Conservation (phyloP, 2,797 vertebrate species). For the Champsocephalus esox region DNA sequence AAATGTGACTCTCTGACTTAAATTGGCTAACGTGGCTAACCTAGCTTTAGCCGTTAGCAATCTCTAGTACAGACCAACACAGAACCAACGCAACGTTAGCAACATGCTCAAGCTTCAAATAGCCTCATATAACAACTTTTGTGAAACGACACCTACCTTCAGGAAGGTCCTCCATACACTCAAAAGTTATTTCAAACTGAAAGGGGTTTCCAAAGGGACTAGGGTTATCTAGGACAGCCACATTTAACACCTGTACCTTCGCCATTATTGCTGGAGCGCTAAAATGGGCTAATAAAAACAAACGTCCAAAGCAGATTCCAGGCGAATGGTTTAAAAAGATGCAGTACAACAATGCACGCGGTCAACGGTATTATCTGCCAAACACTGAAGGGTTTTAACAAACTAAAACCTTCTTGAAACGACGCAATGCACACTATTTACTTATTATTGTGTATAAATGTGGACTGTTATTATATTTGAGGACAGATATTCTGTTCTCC, state of each 20-base stretch:
- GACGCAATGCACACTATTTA: neutral
- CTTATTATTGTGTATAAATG: neutral
- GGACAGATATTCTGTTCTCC: slow-evolving; percentile 56
- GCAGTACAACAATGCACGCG: neutral
- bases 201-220: slow-evolving; percentile 92
- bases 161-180: slow-evolving; percentile 92
- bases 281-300: slow-evolving; percentile 52
- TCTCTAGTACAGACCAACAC: neutral
- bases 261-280: slow-evolving; percentile 84
- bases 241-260: slow-evolving; percentile 92
- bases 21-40: slow-evolving; percentile 21
- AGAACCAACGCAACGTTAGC: neutral
- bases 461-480: slow-evolving; percentile 7
- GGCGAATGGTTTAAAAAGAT: slow-evolving; percentile 46
- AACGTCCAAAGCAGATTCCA: slow-evolving; percentile 60
- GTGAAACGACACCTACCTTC: slow-evolving; percentile 85
- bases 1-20: neutral
- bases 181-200: slow-evolving; percentile 95
- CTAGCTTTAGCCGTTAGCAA: slow-evolving; percentile 49
- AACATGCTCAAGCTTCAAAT: neutral
- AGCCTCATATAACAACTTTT: slow-evolving; percentile 79
- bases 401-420: neutral
- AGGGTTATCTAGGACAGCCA: slow-evolving; percentile 90
- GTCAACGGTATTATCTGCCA: neutral
- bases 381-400: neutral